Percentiles rank a stretch among this genome's conserved stretches.
Evolutionary conservation across 2,113 vertebrate genomes (phyloP).

Genomic region (Anas platyrhynchos): DNA sequence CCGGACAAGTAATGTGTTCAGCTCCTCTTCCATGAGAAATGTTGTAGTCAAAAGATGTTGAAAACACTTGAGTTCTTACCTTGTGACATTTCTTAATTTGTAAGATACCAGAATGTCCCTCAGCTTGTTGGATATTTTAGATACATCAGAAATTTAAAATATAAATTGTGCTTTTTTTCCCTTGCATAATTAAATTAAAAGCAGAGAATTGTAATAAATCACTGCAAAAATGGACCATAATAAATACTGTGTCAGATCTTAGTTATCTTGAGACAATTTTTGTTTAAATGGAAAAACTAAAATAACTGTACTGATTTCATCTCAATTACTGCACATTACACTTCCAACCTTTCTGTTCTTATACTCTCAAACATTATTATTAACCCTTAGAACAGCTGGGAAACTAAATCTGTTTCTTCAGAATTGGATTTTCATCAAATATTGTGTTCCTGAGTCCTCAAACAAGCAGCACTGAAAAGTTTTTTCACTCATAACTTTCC

Average conservation of each 20-base stretch:
- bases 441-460: neutral
- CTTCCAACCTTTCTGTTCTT: neutral
- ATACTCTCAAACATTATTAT: fast-evolving
- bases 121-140: neutral
- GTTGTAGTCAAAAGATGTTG: neutral
- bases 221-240: neutral
- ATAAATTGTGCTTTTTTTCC: neutral
- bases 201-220: neutral
- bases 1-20: neutral
- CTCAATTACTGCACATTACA: neutral
- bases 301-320: neutral
- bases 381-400: neutral
- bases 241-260: neutral
- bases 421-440: neutral
- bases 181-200: neutral
- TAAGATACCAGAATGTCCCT: neutral
- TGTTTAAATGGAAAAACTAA: neutral
- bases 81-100: neutral
- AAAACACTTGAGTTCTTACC: neutral
- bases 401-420: neutral
- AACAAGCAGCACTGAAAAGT: neutral
- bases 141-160: neutral
- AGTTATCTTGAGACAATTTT: neutral
- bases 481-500: neutral
- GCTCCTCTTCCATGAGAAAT: neutral